Evolutionary conservation across 2,797 vertebrate species (phyloP).

Genomic region (Florisuga fusca): DNA sequence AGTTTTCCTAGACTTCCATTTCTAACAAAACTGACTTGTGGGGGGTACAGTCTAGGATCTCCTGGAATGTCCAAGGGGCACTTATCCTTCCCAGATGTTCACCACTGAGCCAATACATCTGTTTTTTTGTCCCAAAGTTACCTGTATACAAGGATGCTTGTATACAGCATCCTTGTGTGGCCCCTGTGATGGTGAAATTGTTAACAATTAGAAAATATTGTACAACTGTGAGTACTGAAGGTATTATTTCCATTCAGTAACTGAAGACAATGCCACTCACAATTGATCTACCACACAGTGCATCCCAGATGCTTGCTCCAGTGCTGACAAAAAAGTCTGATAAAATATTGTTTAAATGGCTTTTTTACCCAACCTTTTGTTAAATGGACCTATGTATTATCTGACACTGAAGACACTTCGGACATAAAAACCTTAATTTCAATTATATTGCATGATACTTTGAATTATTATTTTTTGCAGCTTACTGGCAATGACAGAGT

Average conservation of each 20-base stretch:
- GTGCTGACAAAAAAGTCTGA: background rate
- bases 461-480: background rate
- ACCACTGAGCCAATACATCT: background rate
- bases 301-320: background rate
- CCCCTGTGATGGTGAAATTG: background rate
- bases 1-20: background rate
- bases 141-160: background rate
- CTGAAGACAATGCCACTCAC: background rate
- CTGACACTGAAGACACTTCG: background rate
- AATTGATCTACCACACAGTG: background rate
- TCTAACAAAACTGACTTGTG: background rate
- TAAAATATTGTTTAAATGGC: background rate
- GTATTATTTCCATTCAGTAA: background rate
- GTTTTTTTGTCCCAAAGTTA: background rate
- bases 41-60: background rate
- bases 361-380: background rate
- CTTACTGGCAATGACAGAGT: background rate
- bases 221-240: background rate
- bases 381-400: background rate
- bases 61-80: background rate
- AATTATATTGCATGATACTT: background rate
- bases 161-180: no score
- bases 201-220: background rate
- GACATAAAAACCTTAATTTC: background rate
- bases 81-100: background rate